These are phyloP conservation scores for Diphyllodes magnificus DNA, from an alignment of 2,113 vertebrate genomes.

Conservation along the genomic window DNA sequence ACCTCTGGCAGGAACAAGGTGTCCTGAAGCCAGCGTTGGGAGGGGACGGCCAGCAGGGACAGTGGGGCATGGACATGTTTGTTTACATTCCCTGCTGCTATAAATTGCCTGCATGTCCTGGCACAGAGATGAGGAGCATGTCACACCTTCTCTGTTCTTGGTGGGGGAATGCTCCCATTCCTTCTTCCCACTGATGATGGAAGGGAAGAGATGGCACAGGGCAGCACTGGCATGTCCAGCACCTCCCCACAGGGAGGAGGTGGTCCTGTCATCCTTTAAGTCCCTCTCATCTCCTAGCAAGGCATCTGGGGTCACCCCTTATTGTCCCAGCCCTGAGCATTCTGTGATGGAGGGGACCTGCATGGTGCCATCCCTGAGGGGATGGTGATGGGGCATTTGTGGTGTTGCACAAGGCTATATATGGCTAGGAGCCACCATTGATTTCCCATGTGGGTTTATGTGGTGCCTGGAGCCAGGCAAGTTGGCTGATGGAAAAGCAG, in stretches of 20 bases:
- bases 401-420: neutral
- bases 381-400: neutral
- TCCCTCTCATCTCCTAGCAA: neutral
- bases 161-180: neutral
- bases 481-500: neutral
- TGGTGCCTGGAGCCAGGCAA: neutral
- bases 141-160: neutral
- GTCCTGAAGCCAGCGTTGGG: neutral
- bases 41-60: fast-evolving
- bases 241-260: neutral
- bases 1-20: neutral
- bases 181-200: neutral
- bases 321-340: neutral
- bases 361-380: neutral
- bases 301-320: neutral
- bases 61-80: neutral
- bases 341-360: neutral
- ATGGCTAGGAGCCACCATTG: neutral
- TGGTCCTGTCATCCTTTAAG: neutral
- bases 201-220: neutral
- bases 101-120: constrained; percentile 2
- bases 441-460: neutral
- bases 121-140: neutral
- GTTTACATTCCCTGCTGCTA: constrained; percentile 58
- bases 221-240: fast-evolving